Evolutionary conservation across 2,113 vertebrate species (phyloP), one percentile per base, ranked within the genome.

Genomic region (Anguilla rostrata): DNA sequence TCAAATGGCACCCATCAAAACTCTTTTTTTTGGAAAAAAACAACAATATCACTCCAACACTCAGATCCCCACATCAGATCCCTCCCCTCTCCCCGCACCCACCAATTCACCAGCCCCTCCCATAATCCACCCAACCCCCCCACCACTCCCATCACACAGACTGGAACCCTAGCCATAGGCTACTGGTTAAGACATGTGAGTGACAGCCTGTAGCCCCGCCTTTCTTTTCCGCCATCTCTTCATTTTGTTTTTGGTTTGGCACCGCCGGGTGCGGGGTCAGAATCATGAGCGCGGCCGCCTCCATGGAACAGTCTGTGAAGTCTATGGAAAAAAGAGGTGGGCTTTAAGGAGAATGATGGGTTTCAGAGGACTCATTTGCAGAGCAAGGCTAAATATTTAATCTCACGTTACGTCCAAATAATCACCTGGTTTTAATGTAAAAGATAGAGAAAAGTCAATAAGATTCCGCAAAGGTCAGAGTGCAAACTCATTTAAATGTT

Each of bases 121-220:
- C 57, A 87, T 87, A 87, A 63, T 86, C 63, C 71, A 86, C 86
- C 85, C 83, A 89, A 6, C 39, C 39, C 87, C 86, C 85, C 39
- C 18, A 86, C 82, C 71, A 20, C 80, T 63, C 85, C 78, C 84
- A 78, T 56, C 87, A 91, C 86, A 91, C 87, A 86, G 88, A 85
- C 82, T 82, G 87, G 90, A 88, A 88, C 91, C 89, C 86, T 81
- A 89, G 92, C 89, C 87, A 90, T 92, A 93, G 91, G 91, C 90
- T 90, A 90, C 89, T 89, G 84, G 89, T 93, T 95, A 95, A 95
- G 95, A 95, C 94, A 92, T 94, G 90, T 91, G 92, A 95, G 93
- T 95, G 93, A 93, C 93, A 91, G 91, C 88, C 90, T 91, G 91
- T 83, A 88, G 90, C 92, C 92, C 92, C 80, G 81, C 53, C 89